Conservation (phyloP, 2,113 vertebrate species). For the Pyrgilauda ruficollis region DNA sequence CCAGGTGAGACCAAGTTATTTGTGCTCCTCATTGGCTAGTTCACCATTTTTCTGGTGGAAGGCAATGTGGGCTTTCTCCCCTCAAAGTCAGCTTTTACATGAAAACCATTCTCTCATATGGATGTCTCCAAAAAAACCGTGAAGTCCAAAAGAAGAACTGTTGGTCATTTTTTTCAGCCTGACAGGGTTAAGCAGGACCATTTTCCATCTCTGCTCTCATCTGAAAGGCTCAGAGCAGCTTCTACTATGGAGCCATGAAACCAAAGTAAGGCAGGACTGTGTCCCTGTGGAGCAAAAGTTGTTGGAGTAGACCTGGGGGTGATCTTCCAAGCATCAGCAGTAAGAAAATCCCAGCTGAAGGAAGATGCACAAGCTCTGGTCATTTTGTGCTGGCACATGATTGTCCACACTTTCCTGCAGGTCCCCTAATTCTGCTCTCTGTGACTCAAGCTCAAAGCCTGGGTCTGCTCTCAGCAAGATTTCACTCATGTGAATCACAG, state of each 20-base stretch:
- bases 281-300: neutral
- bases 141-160: neutral
- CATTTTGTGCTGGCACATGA: neutral
- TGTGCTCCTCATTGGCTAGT: neutral
- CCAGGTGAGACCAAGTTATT: neutral
- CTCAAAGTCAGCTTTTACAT: neutral
- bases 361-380: neutral
- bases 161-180: neutral
- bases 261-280: neutral
- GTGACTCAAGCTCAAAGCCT: neutral
- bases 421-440: neutral
- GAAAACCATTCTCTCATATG: neutral
- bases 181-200: neutral
- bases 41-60: neutral
- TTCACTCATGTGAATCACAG: neutral
- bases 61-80: neutral
- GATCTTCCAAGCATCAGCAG: neutral
- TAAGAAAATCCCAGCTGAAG: neutral
- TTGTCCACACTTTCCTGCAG: neutral
- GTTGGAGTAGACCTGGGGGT: neutral
- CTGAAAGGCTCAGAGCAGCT: neutral
- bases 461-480: neutral
- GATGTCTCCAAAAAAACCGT: accelerated
- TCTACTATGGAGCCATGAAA: neutral
- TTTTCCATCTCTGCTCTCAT: neutral